Conservation (phyloP, 2,797 vertebrate species). For the Megalops cyprinoides region DNA sequence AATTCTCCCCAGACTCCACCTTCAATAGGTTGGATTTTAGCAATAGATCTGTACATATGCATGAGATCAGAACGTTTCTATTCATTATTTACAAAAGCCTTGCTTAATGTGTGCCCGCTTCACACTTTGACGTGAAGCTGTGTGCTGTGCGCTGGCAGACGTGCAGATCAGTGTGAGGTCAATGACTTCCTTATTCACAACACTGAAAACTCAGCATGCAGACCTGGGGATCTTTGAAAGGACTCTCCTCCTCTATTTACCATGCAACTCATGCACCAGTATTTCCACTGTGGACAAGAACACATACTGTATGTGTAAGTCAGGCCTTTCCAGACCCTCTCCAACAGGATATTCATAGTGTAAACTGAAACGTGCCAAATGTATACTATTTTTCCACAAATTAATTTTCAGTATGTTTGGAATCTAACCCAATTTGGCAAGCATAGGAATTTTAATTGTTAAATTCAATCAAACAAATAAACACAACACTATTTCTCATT, state of each 20-base stretch:
- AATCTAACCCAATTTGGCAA: background rate
- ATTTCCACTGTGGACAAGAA: constrained; percentile 29
- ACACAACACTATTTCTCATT: background rate
- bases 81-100: background rate
- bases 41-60: too few species aligned
- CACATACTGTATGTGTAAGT: background rate
- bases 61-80: background rate
- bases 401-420: too few species aligned
- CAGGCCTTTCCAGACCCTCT: background rate
- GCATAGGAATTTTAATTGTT: background rate
- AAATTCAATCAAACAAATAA: background rate
- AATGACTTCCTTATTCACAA: background rate
- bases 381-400: background rate
- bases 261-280: constrained; percentile 67
- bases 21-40: background rate
- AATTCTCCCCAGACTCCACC: background rate
- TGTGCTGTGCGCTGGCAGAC: background rate
- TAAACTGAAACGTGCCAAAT: background rate
- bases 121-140: background rate
- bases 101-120: background rate
- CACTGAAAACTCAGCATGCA: constrained; percentile 49
- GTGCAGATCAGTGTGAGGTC: background rate
- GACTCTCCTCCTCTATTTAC: constrained; percentile 49
- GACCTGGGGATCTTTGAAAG: constrained; percentile 51
- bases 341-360: background rate